Base-by-base conservation (phyloP, 2,888 invertebrate genomes). In the Nomada lathburiana region DNA sequence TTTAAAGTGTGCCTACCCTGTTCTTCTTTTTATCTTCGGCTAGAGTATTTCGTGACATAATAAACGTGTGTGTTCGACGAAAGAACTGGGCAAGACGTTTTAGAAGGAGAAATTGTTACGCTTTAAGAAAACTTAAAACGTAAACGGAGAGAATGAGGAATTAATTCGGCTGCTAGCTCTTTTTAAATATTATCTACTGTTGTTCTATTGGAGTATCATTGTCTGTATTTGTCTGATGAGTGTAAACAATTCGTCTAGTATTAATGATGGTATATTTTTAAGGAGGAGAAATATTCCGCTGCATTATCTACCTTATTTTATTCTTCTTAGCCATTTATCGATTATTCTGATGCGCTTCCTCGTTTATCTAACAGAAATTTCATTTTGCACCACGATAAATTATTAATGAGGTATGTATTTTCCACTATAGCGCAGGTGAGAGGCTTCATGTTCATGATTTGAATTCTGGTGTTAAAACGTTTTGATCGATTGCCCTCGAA, bases 31-130 rank as follows among this genome's bases (percentile, higher is more conserved):
- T 16, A 20, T 9, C 47, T 23, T 36, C 26, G 13, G 20, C 2
- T 18, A 64, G 23, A 55, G 50, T 23, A 57, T 47, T 55, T 36
- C n/a, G 7, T 16, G 73, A 36, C 26, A 20, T 42, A 65, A 65
- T 44, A 59, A 78, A 59, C 47, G 47, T 70, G 1, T 36, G 13
- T 36, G 20, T 55, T 16, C 13, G 36, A 42, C 20, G 20, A 55
- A 47, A 16, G 47, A 47, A 47, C 13, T 16, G 2, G 10, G 47
- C 11, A 16, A 13, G 47, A 16, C 11, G 16, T 47, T 47, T 47
- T 47, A 3, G 3, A 47, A 13, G 16, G 16, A 16, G 47, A 47
- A 47, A 47, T 36, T 36, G 36, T 36, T 36, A 36, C 36, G 36
- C 7, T 36, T 36, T 36, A 7, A 7, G 36, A 36, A 7, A 36